Evolutionary conservation across 2,888 invertebrate genomes (phyloP).

Genomic region (Andrena hattorfiana): DNA sequence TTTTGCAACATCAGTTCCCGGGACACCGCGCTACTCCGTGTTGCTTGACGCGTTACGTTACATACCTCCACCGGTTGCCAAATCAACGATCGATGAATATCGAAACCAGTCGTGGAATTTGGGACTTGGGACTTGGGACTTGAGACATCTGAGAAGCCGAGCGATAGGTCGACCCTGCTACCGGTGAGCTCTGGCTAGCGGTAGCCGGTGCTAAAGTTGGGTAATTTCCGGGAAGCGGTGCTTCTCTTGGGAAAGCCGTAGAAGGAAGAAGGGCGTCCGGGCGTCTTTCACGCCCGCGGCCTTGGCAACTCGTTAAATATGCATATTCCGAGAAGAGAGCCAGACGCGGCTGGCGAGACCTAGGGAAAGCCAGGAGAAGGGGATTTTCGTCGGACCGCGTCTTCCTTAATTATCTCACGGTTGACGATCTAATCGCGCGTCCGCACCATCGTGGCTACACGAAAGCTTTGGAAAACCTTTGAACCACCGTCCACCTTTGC

Average conservation of each 20-base stretch:
- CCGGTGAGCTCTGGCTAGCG: conserved; percentile 41
- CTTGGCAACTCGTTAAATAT: conserved; percentile 81
- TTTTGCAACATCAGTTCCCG: no score
- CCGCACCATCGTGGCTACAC: conserved; percentile 70
- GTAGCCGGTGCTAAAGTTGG: conserved; percentile 76
- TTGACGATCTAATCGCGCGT: conserved; percentile 80
- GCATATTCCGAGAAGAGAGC: conserved; percentile 69
- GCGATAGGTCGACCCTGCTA: conserved; percentile 33
- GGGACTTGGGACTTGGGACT: no score
- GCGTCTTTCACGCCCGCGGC: conserved; percentile 74
- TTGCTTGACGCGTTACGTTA: no score
- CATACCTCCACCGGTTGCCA: no score
- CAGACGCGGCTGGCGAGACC: conserved; percentile 52
- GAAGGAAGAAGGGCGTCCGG: conserved; percentile 48
- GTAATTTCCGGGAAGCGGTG: conserved; percentile 78
- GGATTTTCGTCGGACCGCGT: conserved; percentile 75
- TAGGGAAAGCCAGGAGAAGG: conserved; percentile 40
- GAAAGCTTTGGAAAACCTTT: conserved; percentile 74
- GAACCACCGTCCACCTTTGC: conserved; percentile 63
- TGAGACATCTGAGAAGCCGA: conserved; percentile 7
- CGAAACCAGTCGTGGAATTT: conserved; percentile 50
- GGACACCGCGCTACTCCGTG: no score
- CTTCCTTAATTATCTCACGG: conserved; percentile 82
- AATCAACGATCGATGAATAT: conserved; percentile 19
- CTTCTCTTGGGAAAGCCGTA: conserved; percentile 41